phyloP scores from a whole-genome alignment of 1,140 invertebrate genomes.

The Papilio glaucus region DNA sequence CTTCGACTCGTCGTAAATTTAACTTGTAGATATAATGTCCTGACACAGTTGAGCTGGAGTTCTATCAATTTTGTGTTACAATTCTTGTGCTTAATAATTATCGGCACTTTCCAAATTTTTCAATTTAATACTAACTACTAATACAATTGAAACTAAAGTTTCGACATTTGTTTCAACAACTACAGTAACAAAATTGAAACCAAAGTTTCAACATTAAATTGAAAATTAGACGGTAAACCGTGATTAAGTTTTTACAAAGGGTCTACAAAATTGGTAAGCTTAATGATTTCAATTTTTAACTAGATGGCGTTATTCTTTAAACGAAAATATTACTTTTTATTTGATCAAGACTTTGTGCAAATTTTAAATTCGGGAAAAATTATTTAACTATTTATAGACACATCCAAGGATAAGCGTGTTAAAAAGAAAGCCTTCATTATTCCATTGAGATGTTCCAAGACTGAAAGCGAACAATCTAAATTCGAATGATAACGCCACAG shows the following conservation, averaged over 20 bases:
- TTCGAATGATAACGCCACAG: not conserved
- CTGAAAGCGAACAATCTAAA: not conserved
- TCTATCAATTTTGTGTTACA: slow-evolving; percentile 6
- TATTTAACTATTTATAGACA: too few species aligned
- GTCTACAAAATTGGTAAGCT: not conserved
- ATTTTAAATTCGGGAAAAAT: too few species aligned
- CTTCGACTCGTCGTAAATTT: slow-evolving; percentile 24
- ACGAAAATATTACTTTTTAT: too few species aligned
- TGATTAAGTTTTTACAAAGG: not conserved
- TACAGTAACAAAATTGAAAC: too few species aligned
- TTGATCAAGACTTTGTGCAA: too few species aligned
- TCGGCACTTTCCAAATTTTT: not conserved
- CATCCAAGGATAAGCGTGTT: too few species aligned
- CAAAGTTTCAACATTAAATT: too few species aligned
- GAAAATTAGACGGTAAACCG: not conserved
- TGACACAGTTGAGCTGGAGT: not conserved
- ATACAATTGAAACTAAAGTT: too few species aligned
- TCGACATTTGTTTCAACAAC: too few species aligned
- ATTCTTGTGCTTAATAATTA: not conserved
- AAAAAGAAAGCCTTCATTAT: too few species aligned
- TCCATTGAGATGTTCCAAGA: not conserved
- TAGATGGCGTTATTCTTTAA: not conserved
- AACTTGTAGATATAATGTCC: not conserved
- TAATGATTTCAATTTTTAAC: not conserved
- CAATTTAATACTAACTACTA: too few species aligned